Evolutionary conservation across 2,113 vertebrate genomes (phyloP).

Genomic region (Datnioides undecimradiatus): DNA sequence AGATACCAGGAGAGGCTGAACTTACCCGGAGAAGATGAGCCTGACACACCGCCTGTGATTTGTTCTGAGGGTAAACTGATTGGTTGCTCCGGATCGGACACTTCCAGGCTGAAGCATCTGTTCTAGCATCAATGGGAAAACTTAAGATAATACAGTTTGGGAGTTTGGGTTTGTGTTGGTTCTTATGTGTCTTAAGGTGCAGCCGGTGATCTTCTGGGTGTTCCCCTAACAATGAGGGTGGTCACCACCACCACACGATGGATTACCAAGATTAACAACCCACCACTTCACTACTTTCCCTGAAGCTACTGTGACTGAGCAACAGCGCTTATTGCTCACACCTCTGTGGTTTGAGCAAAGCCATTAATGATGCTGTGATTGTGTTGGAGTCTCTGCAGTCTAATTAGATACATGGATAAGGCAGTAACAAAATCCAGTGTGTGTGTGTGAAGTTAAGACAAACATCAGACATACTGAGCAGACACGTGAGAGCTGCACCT

Average conservation of each 20-base stretch:
- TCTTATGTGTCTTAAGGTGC: neutral
- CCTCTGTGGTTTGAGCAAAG: slow-evolving; percentile 15
- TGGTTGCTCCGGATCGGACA: slow-evolving; percentile 25
- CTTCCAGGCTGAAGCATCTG: slow-evolving; percentile 1
- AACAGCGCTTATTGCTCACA: neutral
- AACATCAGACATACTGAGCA: slow-evolving; percentile 2
- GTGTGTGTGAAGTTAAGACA: neutral
- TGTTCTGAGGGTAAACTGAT: slow-evolving; percentile 41
- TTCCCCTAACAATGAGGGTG: neutral
- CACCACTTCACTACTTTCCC: slow-evolving; percentile 1
- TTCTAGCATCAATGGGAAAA: neutral
- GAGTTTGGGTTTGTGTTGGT: neutral
- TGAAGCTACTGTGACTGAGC: neutral
- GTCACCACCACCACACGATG: neutral
- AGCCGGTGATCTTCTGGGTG: neutral
- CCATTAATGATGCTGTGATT: slow-evolving; percentile 34
- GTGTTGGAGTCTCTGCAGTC: slow-evolving; percentile 16
- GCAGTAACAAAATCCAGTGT: slow-evolving; percentile 33
- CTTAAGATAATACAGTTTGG: neutral
- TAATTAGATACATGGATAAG: slow-evolving; percentile 37
- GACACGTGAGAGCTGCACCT: slow-evolving; percentile 32
- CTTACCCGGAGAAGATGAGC: slow-evolving; percentile 34
- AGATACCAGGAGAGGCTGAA: slow-evolving; percentile 13
- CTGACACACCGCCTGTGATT: slow-evolving; percentile 41
- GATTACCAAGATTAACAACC: neutral